Evolutionary conservation across 2,797 vertebrate genomes (phyloP).

Genomic region (Discoglossus pictus): DNA sequence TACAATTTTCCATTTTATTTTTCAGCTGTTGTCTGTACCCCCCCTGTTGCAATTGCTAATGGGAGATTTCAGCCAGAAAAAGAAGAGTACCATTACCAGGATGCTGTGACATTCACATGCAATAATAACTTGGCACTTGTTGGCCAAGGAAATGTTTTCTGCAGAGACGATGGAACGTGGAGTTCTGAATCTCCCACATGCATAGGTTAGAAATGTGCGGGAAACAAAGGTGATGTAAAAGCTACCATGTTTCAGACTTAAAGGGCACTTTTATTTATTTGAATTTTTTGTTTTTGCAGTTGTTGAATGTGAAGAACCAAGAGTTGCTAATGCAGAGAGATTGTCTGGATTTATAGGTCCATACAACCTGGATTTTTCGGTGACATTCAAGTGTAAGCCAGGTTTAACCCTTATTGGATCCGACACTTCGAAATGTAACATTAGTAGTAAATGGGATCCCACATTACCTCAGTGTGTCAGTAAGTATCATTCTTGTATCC

Average conservation of each 20-base stretch:
- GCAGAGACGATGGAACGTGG: slow-evolving; percentile 2
- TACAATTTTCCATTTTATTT: not conserved
- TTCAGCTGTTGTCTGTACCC: not conserved
- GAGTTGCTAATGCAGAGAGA: not conserved
- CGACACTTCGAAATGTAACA: slow-evolving; percentile 6
- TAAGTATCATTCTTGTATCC: slow-evolving; percentile 1
- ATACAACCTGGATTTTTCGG: not conserved
- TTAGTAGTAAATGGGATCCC: slow-evolving; percentile 25
- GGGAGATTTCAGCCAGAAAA: slow-evolving; percentile 1
- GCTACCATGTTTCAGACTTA: too few relatives aligned
- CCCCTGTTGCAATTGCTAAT: not conserved
- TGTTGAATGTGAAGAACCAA: not conserved
- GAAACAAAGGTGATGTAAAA: slow-evolving; percentile 4
- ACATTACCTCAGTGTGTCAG: slow-evolving; percentile 14
- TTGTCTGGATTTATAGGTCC: not conserved
- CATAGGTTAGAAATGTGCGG: not conserved
- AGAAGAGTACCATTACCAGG: not conserved
- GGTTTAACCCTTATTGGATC: slow-evolving; percentile 1
- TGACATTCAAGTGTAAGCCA: not conserved
- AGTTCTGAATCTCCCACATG: not conserved
- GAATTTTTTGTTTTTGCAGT: not conserved
- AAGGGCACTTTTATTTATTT: too few relatives aligned
- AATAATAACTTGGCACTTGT: not conserved
- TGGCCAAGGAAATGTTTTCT: not conserved
- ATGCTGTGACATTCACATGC: not conserved